These are phyloP conservation scores for Zapornia atra DNA, from an alignment of 2,113 vertebrate genomes.

Conservation along the genomic window DNA sequence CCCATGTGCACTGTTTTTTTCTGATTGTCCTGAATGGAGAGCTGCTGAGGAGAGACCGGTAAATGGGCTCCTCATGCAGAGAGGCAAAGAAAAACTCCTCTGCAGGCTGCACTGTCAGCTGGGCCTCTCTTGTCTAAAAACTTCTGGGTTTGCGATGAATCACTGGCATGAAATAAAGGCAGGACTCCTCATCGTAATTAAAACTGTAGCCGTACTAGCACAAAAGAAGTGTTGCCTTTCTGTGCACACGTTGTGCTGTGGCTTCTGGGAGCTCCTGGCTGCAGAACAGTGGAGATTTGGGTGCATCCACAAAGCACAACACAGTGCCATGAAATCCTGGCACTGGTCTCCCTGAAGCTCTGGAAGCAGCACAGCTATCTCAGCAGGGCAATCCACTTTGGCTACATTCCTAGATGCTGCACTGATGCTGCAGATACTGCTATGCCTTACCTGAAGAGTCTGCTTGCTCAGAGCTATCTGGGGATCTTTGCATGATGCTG, in stretches of 20 bases:
- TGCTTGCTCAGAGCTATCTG: background rate
- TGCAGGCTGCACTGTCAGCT: background rate
- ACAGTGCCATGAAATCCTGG: background rate
- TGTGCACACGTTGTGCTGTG: background rate
- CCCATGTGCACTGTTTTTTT: fast-evolving
- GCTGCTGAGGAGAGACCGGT: background rate
- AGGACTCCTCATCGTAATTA: background rate
- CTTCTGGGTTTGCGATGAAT: background rate
- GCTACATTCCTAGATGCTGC: background rate
- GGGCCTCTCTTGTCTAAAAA: background rate
- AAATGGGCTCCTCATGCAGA: background rate
- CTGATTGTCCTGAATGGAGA: background rate
- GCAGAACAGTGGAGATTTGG: background rate
- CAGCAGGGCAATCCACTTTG: background rate
- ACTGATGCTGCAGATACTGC: background rate
- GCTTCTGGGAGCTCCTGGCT: background rate
- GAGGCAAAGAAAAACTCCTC: background rate
- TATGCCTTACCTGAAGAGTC: background rate
- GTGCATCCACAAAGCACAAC: background rate
- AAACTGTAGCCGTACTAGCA: background rate
- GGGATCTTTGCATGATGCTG: background rate
- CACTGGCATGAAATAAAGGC: background rate
- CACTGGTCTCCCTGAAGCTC: background rate
- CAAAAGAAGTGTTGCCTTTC: background rate
- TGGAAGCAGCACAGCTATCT: slow-evolving; percentile 6